Percentiles rank a stretch among this genome's conserved stretches.
Evolutionary conservation across 2,888 invertebrate genomes (phyloP).

Genomic region (Beris morrisii): DNA sequence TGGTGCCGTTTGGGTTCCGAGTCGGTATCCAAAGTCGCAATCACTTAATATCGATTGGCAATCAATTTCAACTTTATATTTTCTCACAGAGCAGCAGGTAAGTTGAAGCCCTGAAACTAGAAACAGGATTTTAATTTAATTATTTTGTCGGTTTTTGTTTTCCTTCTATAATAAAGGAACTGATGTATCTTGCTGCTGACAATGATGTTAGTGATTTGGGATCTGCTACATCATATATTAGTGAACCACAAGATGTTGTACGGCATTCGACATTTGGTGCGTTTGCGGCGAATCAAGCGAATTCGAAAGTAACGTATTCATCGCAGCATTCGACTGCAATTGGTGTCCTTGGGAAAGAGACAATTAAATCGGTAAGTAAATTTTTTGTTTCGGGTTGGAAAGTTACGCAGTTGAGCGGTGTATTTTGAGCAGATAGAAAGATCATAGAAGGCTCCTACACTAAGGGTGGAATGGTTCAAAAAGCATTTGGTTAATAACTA

Average conservation of each 20-base stretch:
- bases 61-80: slow-evolving; percentile 63
- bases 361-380: slow-evolving; percentile 57
- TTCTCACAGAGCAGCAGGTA: slow-evolving; percentile 65
- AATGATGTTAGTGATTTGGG: slow-evolving; percentile 52
- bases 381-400: too few relatives aligned
- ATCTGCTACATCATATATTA: slow-evolving; percentile 51
- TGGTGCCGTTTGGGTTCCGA: slow-evolving; percentile 63
- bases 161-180: slow-evolving; percentile 51
- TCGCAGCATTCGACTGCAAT: slow-evolving; percentile 44
- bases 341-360: slow-evolving; percentile 53
- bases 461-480: too few relatives aligned
- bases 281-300: slow-evolving; percentile 53
- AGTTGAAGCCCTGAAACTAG: slow-evolving; percentile 37
- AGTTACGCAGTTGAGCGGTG: too few relatives aligned
- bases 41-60: slow-evolving; percentile 62
- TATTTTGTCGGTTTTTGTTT: slow-evolving; percentile 28
- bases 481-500: too few relatives aligned
- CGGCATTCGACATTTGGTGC: slow-evolving; percentile 58
- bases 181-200: slow-evolving; percentile 57
- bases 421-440: too few relatives aligned
- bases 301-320: slow-evolving; percentile 33
- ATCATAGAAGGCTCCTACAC: too few relatives aligned
- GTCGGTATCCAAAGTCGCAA: slow-evolving; percentile 55
- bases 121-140: slow-evolving; percentile 2
- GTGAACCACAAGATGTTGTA: slow-evolving; percentile 43